Conservation (phyloP, 2,113 vertebrate species). For the Odocoileus hemionus region DNA sequence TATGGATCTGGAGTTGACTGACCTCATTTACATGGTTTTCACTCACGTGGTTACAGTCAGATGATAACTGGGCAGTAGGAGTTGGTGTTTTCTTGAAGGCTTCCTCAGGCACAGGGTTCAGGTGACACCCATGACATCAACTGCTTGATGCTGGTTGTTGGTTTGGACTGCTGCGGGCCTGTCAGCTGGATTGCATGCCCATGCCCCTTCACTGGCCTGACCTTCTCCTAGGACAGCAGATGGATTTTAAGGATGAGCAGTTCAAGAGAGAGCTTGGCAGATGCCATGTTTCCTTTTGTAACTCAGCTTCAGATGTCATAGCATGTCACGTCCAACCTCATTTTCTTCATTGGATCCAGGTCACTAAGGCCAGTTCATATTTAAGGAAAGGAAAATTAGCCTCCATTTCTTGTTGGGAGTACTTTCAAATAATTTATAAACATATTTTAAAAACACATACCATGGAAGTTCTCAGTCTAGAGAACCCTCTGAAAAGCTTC, state of each 20-base stretch:
- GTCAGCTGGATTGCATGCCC: no score
- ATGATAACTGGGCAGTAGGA: neutral
- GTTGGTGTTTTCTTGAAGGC: neutral
- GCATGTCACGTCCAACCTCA: neutral
- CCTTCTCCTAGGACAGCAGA: neutral
- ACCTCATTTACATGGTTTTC: neutral
- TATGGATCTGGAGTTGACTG: neutral
- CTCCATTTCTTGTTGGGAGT: neutral
- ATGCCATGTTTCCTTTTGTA: neutral
- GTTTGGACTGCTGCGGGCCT: no score
- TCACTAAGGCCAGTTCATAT: neutral
- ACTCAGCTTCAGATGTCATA: neutral
- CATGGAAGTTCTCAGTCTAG: neutral
- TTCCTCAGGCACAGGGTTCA: neutral
- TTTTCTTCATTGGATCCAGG: neutral
- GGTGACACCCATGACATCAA: neutral
- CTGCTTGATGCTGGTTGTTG: neutral
- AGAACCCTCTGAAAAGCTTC: neutral
- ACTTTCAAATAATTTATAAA: neutral
- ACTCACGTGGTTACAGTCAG: neutral
- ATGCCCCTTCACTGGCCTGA: no score
- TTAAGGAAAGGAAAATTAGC: neutral
- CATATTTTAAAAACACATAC: neutral
- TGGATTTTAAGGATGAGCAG: neutral
- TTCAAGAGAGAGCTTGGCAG: neutral